A percentile compares a stretch with the other conserved stretches of the same genome.
Conservation (phyloP, 2,888 invertebrate genomes). For the Lithosia quadra region DNA sequence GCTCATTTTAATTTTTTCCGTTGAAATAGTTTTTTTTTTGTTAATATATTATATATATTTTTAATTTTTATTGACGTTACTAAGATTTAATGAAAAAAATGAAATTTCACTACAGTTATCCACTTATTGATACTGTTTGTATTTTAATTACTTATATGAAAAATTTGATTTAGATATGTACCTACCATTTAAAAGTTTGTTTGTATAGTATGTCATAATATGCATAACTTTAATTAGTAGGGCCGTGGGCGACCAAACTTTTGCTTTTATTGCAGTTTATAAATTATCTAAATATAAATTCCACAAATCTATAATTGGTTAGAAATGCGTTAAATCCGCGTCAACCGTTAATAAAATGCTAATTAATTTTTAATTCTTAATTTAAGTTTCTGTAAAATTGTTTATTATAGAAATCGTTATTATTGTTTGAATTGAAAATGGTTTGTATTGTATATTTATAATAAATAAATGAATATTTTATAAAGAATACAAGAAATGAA, state of each 20-base stretch:
- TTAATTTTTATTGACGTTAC: not conserved
- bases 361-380: slow-evolving; percentile 3
- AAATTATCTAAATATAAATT: not conserved
- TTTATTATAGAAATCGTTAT: not conserved
- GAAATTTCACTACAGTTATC: not conserved
- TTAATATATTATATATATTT: not conserved
- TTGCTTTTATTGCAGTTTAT: slow-evolving; percentile 4
- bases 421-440: not conserved
- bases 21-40: not conserved
- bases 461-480: not conserved
- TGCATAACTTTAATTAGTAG: not conserved
- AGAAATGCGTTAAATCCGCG: not conserved
- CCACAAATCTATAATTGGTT: not conserved
- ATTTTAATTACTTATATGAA: not conserved
- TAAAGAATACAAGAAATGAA: not conserved
- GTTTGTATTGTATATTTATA: not conserved
- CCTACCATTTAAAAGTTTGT: not conserved
- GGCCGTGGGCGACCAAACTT: not conserved
- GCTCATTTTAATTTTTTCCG: too few relatives aligned
- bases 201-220: not conserved
- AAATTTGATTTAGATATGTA: not conserved
- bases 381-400: not conserved
- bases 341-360: slow-evolving; percentile 2
- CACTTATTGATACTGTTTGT: not conserved
- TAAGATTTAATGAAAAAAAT: not conserved